Base-by-base conservation (phyloP, 2,888 invertebrate genomes). In the Phyto melanocephala region DNA sequence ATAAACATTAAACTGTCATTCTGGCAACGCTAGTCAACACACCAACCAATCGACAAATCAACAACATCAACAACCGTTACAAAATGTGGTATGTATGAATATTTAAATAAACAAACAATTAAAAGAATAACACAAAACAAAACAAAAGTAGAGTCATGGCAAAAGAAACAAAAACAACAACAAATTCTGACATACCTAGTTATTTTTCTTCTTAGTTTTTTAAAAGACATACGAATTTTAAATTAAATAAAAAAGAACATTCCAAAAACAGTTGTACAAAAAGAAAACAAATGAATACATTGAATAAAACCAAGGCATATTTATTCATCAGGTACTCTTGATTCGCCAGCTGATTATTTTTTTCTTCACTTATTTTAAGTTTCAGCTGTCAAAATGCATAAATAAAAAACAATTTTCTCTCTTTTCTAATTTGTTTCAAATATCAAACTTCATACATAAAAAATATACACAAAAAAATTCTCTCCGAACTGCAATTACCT, bases 21-120 rank as follows among this genome's bases (percentile, higher is more conserved):
- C 28, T 28, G 40, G 13, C 11, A 24, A n/a, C 54, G 5, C 28
- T 42, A 63, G 22, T 15, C 54, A 74, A 40, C 35, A 47, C 58
- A 56, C 54, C n/a, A 58, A 33, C 28, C 15, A 45, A 50, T 17
- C 52, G 45, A 45, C 42, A 62, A 28, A 65, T 22, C 74, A 22
- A 52, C 58, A 24, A 75, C 62, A 72, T 20, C 50, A 71, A 71
- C 63, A 78, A 65, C 67, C 70, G 28, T 71, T 67, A 65, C 72
- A 79, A 71, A 63, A 24, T 67, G 74, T 37, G 50, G 67, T 40
- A 60, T 72, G 65, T 67, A 58, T 37, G 11, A 37, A 54, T 63
- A 47, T 37, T 17, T 63, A 50, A 71, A 28, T 28, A 28, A 78
- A 60, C n/a, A 28, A 56, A 47, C 54, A 67, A 58, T 11, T 60